Evolutionary conservation across 1,140 invertebrate species (phyloP).

Genomic region (Lepidurus packardi): DNA sequence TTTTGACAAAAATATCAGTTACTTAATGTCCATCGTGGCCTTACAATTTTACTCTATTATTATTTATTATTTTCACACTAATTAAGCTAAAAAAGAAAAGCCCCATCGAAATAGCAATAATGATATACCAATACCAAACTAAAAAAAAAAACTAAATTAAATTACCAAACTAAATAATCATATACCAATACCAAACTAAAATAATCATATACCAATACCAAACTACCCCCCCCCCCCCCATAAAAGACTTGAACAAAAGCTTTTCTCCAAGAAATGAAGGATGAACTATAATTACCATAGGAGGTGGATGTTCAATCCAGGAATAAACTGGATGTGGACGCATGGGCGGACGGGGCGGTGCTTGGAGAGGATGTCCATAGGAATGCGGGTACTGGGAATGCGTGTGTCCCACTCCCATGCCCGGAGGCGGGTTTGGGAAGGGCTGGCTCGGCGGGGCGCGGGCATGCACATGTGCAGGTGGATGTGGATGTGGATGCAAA

Average conservation of each 20-base stretch:
- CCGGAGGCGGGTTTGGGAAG: neutral
- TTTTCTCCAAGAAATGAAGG: neutral
- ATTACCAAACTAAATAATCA: too few species aligned
- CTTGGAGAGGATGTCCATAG: neutral
- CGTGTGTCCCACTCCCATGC: constrained; percentile 12
- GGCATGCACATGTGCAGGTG: neutral
- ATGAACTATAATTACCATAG: neutral
- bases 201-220: too few species aligned
- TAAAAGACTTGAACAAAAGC: neutral
- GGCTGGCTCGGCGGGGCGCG: neutral
- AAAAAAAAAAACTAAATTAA: too few species aligned
- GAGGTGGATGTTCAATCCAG: neutral
- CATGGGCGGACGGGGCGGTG: neutral
- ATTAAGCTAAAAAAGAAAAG: too few species aligned
- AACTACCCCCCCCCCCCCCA: too few species aligned
- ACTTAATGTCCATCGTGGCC: too few species aligned
- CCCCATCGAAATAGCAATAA: too few species aligned
- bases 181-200: too few species aligned
- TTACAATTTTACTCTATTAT: too few species aligned
- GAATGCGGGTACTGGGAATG: neutral
- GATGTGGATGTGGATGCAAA: neutral
- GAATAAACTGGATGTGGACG: constrained; percentile 12
- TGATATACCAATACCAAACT: too few species aligned
- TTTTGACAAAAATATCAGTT: too few species aligned
- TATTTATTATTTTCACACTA: too few species aligned